Evolutionary conservation across 1,140 invertebrate genomes (phyloP), one percentile per base, ranked within the genome.

Genomic region (Cotesia glomerata): DNA sequence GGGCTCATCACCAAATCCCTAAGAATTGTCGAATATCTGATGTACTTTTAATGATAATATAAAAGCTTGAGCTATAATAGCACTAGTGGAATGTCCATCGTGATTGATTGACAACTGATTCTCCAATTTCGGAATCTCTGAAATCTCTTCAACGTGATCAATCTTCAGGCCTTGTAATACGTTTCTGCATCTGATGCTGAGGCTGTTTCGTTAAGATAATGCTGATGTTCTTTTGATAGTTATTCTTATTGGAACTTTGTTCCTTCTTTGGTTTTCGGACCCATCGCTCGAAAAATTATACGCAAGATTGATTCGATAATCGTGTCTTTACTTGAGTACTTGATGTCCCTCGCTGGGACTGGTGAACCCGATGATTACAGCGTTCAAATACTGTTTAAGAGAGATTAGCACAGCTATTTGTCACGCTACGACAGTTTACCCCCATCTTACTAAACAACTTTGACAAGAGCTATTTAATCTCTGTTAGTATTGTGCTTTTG

Each of bases 1-100:
- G 82, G 85, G 86, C 39, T 45, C 39, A 45, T 45, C 39, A 45
- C 39, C 3, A 45, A 45, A 45, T 45, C 39, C 39, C 85, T 83
- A 76, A 73, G 76, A 76, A 67, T 73, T 74, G 72, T 75, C 72
- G 65, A 73, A 74, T n/a, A 13, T 58, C 79, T 85, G 81, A 87
- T 86, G 85, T 84, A 85, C 79, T 86, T 86, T 86, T 87, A 86
- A 87, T 86, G 75, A 83, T 79, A 78, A 80, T 35, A 66, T 63
- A 65, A 18, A 79, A 81, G 81, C 77, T 78, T 32, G 69, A 80
- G 26, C 26, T 26, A 2, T 26, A 26, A 26, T 26, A 45, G 39
- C 8, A 45, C 39, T 45, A 9, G 8, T 3, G 39, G 39, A 0
- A 8, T 45, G 39, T 45, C 39, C 8, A 7, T 45, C 77, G 76